phyloP scores from a whole-genome alignment of 2,888 invertebrate species.

The Toxonevra muliebris region DNA sequence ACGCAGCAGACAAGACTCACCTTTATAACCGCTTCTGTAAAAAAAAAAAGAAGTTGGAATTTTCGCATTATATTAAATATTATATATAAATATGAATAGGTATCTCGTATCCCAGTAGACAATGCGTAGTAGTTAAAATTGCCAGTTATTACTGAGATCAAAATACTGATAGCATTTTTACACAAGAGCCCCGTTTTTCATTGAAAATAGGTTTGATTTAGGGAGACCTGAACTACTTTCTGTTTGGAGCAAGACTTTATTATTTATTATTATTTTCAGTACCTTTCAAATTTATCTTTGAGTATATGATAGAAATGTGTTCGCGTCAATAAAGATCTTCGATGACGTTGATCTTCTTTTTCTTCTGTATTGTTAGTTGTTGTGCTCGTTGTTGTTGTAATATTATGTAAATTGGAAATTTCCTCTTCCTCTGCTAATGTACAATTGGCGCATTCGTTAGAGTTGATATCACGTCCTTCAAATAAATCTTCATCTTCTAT shows the following conservation, averaged over 20 bases:
- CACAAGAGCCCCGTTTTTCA: too few relatives aligned
- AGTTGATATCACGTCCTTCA: constrained; percentile 19
- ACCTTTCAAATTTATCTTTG: constrained; percentile 56
- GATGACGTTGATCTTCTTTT: constrained; percentile 20
- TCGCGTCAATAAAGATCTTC: constrained; percentile 50
- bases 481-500: constrained; percentile 44
- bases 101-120: not conserved
- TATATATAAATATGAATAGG: not conserved
- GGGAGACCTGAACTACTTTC: too few relatives aligned
- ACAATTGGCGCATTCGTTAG: constrained; percentile 29
- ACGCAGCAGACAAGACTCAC: constrained; percentile 71
- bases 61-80: too few relatives aligned
- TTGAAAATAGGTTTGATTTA: too few relatives aligned
- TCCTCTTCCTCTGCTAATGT: constrained; percentile 26
- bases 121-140: too few relatives aligned
- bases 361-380: constrained; percentile 6
- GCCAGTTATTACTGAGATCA: too few relatives aligned
- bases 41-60: not conserved
- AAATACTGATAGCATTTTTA: too few relatives aligned
- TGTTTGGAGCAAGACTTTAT: too few relatives aligned
- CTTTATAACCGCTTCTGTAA: constrained; percentile 66
- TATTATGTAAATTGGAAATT: constrained; percentile 16
- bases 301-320: constrained; percentile 56
- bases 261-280: too few relatives aligned
- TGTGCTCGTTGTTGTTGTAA: constrained; percentile 13